A percentile compares a stretch with the other conserved stretches of the same genome.
Conservation (phyloP, 2,888 invertebrate genomes). For the Oscheius sp. region DNA sequence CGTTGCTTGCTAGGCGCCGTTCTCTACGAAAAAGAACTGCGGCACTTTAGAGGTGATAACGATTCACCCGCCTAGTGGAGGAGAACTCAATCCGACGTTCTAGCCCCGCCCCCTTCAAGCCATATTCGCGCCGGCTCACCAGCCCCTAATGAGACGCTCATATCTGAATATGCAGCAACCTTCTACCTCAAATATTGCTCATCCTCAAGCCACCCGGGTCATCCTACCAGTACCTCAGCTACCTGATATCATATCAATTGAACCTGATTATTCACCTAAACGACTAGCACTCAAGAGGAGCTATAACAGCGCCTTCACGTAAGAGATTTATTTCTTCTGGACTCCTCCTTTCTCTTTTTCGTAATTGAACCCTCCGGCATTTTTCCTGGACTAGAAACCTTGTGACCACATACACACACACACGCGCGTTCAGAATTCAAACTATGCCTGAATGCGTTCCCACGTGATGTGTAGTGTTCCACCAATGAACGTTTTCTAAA, state of each 20-base stretch:
- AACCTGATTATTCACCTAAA: background rate
- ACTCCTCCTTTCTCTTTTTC: background rate
- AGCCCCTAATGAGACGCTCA: constrained; percentile 29
- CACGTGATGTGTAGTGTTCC: too few species aligned
- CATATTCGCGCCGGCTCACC: constrained; percentile 28
- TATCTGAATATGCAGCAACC: constrained; percentile 29
- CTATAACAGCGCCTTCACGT: constrained; percentile 22
- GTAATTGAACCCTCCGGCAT: too few species aligned
- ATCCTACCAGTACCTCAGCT: constrained; percentile 1
- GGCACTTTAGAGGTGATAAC: constrained; percentile 2
- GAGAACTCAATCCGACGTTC: constrained; percentile 19
- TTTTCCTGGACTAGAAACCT: too few species aligned
- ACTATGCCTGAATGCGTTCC: too few species aligned
- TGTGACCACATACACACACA: too few species aligned
- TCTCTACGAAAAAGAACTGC: background rate
- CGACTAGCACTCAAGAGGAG: constrained; percentile 5
- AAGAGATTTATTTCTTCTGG: background rate
- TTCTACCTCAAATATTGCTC: constrained; percentile 27
- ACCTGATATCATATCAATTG: too few species aligned
- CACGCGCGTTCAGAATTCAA: too few species aligned
- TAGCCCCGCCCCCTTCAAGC: constrained; percentile 19
- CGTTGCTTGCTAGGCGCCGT: constrained; percentile 3
- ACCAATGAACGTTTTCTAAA: too few species aligned
- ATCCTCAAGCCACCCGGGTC: constrained; percentile 14
- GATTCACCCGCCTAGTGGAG: background rate